These are phyloP conservation scores for Noctuana brunneofusca DNA, from an alignment of 2,888 invertebrate genomes.

Conservation along the genomic window DNA sequence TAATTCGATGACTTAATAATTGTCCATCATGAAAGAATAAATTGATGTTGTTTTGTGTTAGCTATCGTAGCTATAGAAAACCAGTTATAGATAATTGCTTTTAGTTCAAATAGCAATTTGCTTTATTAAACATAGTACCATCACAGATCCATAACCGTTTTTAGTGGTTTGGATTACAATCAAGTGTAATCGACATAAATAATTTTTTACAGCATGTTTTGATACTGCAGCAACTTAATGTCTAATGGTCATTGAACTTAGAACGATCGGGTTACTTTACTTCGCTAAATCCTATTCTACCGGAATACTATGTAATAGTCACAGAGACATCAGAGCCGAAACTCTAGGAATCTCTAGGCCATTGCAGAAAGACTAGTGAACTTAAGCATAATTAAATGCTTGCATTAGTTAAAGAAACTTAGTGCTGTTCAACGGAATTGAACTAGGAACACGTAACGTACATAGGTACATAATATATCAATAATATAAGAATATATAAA, in stretches of 20 bases:
- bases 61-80: not conserved
- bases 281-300: too few species aligned
- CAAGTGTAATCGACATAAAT: not conserved
- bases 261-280: too few species aligned
- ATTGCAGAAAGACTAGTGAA: too few species aligned
- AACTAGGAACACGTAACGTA: not conserved
- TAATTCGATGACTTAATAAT: constrained; percentile 11
- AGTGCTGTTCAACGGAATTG: not conserved
- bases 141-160: not conserved
- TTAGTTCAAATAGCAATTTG: not conserved
- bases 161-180: too few species aligned
- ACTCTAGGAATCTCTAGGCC: not conserved
- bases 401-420: not conserved
- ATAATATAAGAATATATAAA: constrained; percentile 1
- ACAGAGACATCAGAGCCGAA: too few species aligned
- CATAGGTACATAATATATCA: too few species aligned
- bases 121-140: not conserved
- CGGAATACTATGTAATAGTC: too few species aligned
- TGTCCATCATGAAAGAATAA: not conserved
- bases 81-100: constrained; percentile 8
- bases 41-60: not conserved
- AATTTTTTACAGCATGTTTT: not conserved
- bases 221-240: not conserved
- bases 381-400: too few species aligned
- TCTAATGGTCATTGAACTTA: too few species aligned